Conservation (phyloP, 2,888 invertebrate genomes). For the Heteromurus nitidus region DNA sequence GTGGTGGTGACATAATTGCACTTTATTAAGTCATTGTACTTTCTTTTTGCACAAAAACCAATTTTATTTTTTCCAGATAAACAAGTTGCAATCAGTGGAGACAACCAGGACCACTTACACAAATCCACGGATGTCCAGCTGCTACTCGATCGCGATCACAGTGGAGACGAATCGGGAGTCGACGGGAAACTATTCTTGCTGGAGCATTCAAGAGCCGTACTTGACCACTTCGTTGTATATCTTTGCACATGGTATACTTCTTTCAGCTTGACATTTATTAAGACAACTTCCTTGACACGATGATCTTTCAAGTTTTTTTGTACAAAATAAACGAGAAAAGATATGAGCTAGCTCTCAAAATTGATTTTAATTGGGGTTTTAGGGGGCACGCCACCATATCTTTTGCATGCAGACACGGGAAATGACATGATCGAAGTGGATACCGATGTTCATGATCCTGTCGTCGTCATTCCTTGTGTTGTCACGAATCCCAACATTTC, state of each 20-base stretch:
- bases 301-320: too few species aligned
- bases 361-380: not conserved
- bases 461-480: slow-evolving; percentile 62
- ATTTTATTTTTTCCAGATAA: slow-evolving; percentile 43
- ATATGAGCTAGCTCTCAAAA: too few species aligned
- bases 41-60: slow-evolving; percentile 2
- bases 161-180: slow-evolving; percentile 62
- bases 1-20: too few species aligned
- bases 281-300: too few species aligned
- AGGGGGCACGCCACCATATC: slow-evolving; percentile 66
- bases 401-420: slow-evolving; percentile 65
- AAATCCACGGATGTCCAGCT: slow-evolving; percentile 48
- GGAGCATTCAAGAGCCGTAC: slow-evolving; percentile 50
- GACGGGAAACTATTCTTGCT: slow-evolving; percentile 65
- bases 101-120: slow-evolving; percentile 45
- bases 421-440: slow-evolving; percentile 56
- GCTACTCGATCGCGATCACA: slow-evolving; percentile 58
- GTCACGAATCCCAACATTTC: slow-evolving; percentile 67
- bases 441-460: slow-evolving; percentile 36
- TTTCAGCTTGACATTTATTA: too few species aligned
- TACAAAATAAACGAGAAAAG: too few species aligned
- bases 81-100: slow-evolving; percentile 61
- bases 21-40: slow-evolving; percentile 36
- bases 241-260: slow-evolving; percentile 65
- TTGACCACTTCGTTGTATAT: slow-evolving; percentile 53